These are phyloP conservation scores for Neuroterus valhalla DNA, from an alignment of 1,140 invertebrate genomes.

Conservation along the genomic window DNA sequence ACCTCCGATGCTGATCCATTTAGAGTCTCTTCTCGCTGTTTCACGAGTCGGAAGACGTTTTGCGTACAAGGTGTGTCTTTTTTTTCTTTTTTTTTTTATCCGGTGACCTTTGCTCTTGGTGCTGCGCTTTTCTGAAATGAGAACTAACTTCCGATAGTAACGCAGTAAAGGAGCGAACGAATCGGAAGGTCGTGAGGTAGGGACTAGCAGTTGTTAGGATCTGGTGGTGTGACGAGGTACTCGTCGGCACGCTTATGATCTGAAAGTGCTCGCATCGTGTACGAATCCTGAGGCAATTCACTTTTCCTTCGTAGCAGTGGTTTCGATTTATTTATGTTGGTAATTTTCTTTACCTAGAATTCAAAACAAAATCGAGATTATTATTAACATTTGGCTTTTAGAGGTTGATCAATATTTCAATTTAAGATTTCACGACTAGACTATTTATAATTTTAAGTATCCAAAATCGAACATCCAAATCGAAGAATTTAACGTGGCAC, in stretches of 20 bases:
- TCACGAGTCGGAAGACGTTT: slow-evolving; percentile 17
- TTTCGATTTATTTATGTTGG: slow-evolving; percentile 84
- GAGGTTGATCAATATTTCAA: too few species aligned
- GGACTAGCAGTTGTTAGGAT: slow-evolving; percentile 89
- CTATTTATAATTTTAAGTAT: too few species aligned
- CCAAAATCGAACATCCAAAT: too few species aligned
- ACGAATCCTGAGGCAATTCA: slow-evolving; percentile 93
- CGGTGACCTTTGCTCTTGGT: neutral
- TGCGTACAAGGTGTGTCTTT: neutral
- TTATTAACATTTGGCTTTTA: too few species aligned
- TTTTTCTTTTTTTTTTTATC: neutral
- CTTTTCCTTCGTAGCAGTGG: slow-evolving; percentile 94
- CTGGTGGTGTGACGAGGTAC: slow-evolving; percentile 87
- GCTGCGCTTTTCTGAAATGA: slow-evolving; percentile 39
- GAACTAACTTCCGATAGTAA: slow-evolving; percentile 69
- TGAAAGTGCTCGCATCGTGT: slow-evolving; percentile 91
- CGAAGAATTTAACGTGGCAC: too few species aligned
- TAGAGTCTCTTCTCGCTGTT: slow-evolving; percentile 8
- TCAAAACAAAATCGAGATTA: neutral
- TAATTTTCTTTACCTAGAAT: slow-evolving; percentile 70
- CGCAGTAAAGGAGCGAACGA: slow-evolving; percentile 70
- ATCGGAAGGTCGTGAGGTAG: slow-evolving; percentile 68
- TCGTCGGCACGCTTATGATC: slow-evolving; percentile 95
- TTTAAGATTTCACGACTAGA: too few species aligned
- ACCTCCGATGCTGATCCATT: slow-evolving; percentile 5